Evolutionary conservation across 2,797 vertebrate species (phyloP).

Genomic region (Sebastolobus altivelis): DNA sequence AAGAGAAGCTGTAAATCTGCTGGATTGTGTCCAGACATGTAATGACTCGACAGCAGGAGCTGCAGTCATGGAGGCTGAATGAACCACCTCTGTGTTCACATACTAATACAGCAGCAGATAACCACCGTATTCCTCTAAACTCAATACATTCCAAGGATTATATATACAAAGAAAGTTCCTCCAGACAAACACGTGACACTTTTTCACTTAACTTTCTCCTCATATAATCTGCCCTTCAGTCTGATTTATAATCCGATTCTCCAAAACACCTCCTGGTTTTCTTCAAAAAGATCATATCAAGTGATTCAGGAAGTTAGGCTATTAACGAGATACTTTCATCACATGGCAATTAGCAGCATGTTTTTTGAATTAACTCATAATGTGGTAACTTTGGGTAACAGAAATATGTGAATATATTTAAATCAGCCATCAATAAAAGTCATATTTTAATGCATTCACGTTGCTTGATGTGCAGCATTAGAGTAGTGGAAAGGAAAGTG

Average conservation of each 20-base stretch:
- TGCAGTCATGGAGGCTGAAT: neutral
- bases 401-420: neutral
- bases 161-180: neutral
- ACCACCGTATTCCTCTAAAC: neutral
- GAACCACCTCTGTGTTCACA: conserved; percentile 16
- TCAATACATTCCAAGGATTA: neutral
- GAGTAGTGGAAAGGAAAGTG: neutral
- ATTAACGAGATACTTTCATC: conserved; percentile 45
- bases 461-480: too few relatives aligned
- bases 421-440: neutral
- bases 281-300: conserved; percentile 49
- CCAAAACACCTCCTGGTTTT: conserved; percentile 51
- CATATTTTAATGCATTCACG: too few relatives aligned
- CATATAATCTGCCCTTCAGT: conserved; percentile 19
- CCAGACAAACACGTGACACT: neutral
- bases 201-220: conserved; percentile 14
- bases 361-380: conserved; percentile 24
- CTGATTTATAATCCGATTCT: conserved; percentile 62
- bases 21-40: conserved; percentile 39
- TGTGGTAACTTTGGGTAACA: conserved; percentile 29
- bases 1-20: conserved; percentile 36
- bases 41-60: conserved; percentile 39
- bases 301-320: conserved; percentile 44
- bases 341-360: conserved; percentile 31
- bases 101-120: neutral